Evolutionary conservation across 2,797 vertebrate species (phyloP).

Genomic region (Pteronotus mesoamericanus): DNA sequence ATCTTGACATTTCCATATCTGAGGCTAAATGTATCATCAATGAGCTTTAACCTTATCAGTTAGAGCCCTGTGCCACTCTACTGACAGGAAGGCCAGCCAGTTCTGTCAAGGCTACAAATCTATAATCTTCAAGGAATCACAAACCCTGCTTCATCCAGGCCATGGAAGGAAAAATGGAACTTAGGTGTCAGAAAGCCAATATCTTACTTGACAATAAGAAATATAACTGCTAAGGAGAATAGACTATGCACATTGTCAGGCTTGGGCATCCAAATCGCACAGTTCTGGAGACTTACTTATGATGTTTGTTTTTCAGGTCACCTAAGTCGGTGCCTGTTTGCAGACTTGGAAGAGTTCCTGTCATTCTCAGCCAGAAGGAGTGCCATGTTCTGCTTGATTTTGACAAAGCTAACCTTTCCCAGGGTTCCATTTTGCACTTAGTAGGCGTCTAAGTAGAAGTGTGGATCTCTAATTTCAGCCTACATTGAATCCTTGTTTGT

Average conservation of each 20-base stretch:
- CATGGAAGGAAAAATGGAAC: background rate
- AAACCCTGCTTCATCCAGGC: background rate
- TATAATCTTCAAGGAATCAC: background rate
- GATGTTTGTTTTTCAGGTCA: background rate
- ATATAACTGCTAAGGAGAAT: background rate
- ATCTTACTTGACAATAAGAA: background rate
- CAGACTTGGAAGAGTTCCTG: background rate
- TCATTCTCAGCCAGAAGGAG: background rate
- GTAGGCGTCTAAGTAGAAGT: background rate
- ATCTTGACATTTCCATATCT: conserved; percentile 41
- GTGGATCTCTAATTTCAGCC: background rate
- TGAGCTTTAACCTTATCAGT: conserved; percentile 53
- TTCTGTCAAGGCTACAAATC: background rate
- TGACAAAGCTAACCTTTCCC: background rate
- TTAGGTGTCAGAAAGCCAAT: background rate
- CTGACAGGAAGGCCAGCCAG: background rate
- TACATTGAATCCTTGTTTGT: background rate
- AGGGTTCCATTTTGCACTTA: background rate
- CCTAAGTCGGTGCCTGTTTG: background rate
- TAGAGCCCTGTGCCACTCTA: background rate
- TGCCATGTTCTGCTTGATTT: background rate
- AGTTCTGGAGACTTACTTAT: background rate
- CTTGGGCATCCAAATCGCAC: background rate
- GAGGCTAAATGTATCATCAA: conserved; percentile 32
- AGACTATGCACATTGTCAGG: background rate